These are phyloP conservation scores for Hapalemur alaotrensis DNA, from an alignment of 2,797 vertebrate genomes.

Conservation along the genomic window DNA sequence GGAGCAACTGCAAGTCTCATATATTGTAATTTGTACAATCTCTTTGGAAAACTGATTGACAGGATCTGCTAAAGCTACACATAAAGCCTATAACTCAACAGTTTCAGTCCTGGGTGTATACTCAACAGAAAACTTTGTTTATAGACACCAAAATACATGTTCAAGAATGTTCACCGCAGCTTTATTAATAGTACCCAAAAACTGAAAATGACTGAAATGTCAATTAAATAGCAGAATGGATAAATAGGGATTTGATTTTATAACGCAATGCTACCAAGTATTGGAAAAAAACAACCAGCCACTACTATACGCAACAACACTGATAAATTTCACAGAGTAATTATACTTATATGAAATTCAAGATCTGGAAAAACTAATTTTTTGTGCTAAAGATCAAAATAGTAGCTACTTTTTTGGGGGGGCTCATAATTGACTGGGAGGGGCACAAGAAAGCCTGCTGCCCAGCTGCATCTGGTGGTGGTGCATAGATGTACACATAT, in stretches of 20 bases:
- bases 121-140: background rate
- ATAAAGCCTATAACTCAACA: background rate
- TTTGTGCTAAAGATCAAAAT: background rate
- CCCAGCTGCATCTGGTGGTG: accelerated
- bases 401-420: background rate
- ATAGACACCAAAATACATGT: background rate
- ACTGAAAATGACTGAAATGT: background rate
- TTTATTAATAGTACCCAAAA: background rate
- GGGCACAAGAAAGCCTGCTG: background rate
- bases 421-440: background rate
- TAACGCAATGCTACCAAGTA: background rate
- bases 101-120: background rate
- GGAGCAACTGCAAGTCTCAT: background rate
- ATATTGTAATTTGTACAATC: background rate
- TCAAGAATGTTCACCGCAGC: background rate
- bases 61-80: background rate
- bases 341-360: background rate
- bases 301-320: background rate
- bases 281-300: background rate
- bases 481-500: too few relatives aligned
- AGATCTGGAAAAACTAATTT: background rate
- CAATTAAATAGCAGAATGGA: background rate
- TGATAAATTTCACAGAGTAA: background rate
- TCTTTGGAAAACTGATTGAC: background rate
- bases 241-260: background rate